These are phyloP conservation scores for Aurelia aurita complex sp. Pacific DNA, from an alignment of 30 jellyfish, hydroid and myxozoan species.

Conservation along the genomic window DNA sequence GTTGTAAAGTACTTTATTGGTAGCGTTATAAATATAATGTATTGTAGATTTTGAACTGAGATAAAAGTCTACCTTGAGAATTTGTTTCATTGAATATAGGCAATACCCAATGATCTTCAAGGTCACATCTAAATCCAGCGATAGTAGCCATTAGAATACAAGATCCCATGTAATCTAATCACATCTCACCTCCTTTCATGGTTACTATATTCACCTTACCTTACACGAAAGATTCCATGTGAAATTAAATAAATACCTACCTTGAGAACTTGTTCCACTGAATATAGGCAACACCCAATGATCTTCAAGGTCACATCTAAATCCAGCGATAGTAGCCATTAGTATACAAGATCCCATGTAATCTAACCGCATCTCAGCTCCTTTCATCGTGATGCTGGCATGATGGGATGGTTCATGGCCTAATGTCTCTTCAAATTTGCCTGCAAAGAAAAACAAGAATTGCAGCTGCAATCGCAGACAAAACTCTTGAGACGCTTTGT, in stretches of 20 bases:
- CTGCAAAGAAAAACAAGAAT: slow-evolving; percentile 28
- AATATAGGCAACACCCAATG: slow-evolving; percentile 68
- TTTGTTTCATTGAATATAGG: slow-evolving; percentile 2
- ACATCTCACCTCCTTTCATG: slow-evolving; percentile 79
- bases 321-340: slow-evolving; percentile 86
- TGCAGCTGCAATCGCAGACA: not conserved
- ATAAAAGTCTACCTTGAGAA: not conserved
- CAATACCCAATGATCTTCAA: slow-evolving; percentile 79
- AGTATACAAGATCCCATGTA: slow-evolving; percentile 98
- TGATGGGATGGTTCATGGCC: slow-evolving; percentile 74
- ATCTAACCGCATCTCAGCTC: slow-evolving; percentile 91
- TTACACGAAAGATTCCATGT: not conserved
- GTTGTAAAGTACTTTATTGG: no score
- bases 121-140: slow-evolving; percentile 54
- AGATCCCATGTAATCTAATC: slow-evolving; percentile 99
- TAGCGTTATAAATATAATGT: no score
- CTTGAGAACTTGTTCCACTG: not conserved
- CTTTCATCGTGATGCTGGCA: slow-evolving; percentile 65
- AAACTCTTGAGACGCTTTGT: not conserved
- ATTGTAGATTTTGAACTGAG: no score
- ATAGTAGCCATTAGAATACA: slow-evolving; percentile 90
- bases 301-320: slow-evolving; percentile 60
- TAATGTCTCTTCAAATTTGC: slow-evolving; percentile 77
- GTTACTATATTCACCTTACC: not conserved
- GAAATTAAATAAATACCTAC: not conserved